phyloP scores from a whole-genome alignment of 2,888 invertebrate genomes.

The Trichacis sp. region DNA sequence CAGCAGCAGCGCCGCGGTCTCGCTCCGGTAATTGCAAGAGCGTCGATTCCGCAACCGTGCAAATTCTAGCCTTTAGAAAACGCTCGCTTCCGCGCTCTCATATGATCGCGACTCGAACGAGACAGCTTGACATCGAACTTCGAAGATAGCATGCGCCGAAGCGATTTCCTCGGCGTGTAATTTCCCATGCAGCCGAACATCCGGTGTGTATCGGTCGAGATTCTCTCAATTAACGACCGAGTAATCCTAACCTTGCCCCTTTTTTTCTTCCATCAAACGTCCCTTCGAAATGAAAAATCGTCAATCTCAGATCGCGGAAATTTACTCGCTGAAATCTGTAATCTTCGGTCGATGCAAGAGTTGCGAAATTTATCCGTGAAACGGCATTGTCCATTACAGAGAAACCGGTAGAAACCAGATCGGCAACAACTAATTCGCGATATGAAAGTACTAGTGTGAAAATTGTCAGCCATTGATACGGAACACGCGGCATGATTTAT shows the following conservation, averaged over 20 bases:
- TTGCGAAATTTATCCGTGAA: too few species aligned
- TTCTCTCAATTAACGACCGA: conserved; percentile 27
- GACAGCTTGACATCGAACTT: conserved; percentile 39
- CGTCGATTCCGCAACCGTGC: too few species aligned
- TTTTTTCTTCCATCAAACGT: background rate
- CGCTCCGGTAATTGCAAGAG: too few species aligned
- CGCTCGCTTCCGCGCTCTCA: background rate
- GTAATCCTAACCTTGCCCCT: background rate
- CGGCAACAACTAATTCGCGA: background rate
- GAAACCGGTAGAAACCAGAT: background rate
- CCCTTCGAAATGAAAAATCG: background rate
- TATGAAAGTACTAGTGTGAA: background rate
- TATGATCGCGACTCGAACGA: conserved; percentile 7
- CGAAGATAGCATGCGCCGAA: conserved; percentile 27
- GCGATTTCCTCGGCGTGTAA: conserved; percentile 57
- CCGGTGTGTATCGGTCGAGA: conserved; percentile 51
- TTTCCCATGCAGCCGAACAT: conserved; percentile 59
- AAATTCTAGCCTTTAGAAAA: too few species aligned
- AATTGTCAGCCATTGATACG: background rate
- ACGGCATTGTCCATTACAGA: too few species aligned
- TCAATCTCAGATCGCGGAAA: too few species aligned
- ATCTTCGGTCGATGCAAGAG: too few species aligned
- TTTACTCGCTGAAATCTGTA: too few species aligned
- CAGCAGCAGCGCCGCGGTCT: too few species aligned
- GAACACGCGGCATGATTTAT: background rate